A percentile compares a stretch with the other conserved stretches of the same genome.
phyloP scores from a whole-genome alignment of 2,113 vertebrate species.

The Cheirogaleus medius region DNA sequence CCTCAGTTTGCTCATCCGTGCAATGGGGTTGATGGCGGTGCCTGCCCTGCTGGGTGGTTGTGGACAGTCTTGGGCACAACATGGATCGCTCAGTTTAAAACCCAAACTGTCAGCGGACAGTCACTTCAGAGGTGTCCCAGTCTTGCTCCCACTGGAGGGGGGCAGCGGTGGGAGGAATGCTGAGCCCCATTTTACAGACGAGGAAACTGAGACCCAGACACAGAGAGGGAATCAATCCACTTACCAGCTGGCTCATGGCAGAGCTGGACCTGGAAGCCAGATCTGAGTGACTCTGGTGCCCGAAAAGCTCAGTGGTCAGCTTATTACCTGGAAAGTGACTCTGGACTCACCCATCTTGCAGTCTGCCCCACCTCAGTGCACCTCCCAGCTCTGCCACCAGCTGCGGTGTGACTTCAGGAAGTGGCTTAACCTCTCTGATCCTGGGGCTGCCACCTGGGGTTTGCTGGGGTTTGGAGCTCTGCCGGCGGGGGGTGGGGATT shows the following conservation, averaged over 20 bases:
- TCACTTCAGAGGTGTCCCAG: background rate
- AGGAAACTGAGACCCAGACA: background rate
- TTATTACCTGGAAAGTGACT: background rate
- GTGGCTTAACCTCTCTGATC: conserved; percentile 33
- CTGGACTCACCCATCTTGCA: background rate
- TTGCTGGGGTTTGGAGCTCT: background rate
- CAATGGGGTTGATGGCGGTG: background rate
- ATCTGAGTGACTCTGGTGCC: background rate
- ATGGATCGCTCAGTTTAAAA: background rate
- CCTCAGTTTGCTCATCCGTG: background rate
- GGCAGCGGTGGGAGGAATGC: background rate
- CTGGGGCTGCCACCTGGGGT: background rate
- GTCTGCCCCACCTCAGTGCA: background rate
- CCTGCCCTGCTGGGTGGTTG: background rate
- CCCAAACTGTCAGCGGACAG: background rate
- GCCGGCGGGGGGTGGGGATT: background rate
- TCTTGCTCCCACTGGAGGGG: background rate
- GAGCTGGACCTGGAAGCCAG: background rate
- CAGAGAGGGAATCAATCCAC: background rate
- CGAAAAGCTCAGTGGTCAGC: background rate
- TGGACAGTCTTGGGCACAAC: background rate
- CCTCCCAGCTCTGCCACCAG: background rate
- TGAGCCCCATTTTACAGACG: background rate
- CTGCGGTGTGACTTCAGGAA: conserved; percentile 36
- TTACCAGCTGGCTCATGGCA: background rate